These are phyloP conservation scores for Sinocyclocheilus grahami DNA, from an alignment of 2,113 vertebrate species.

Conservation along the genomic window DNA sequence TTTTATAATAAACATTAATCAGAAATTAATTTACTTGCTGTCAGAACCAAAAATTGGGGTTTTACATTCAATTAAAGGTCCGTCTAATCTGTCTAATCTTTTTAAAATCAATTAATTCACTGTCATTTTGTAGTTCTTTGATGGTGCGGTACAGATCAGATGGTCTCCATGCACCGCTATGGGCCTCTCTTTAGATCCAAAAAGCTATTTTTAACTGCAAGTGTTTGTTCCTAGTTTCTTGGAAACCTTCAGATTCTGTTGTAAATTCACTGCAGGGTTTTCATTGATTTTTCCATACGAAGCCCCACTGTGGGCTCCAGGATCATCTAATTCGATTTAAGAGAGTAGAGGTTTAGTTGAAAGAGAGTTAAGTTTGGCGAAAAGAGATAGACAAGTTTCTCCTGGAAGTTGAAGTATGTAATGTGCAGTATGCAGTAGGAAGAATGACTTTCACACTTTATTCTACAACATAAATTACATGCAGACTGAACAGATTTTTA, in stretches of 20 bases:
- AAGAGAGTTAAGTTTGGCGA: background rate
- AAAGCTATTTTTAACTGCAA: background rate
- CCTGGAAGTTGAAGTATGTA: background rate
- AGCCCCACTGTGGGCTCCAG: background rate
- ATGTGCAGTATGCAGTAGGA: background rate
- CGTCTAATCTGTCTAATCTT: background rate
- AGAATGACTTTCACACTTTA: background rate
- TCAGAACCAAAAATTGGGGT: background rate
- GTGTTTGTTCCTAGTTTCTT: background rate
- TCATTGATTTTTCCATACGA: background rate
- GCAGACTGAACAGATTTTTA: background rate
- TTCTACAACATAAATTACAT: background rate
- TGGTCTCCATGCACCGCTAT: background rate
- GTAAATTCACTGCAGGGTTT: background rate
- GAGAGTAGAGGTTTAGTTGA: background rate
- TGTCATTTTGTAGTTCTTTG: background rate
- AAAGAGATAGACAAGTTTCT: background rate
- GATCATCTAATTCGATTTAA: constrained; percentile 8
- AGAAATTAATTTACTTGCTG: constrained; percentile 2
- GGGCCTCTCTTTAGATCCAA: background rate
- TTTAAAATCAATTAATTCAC: background rate
- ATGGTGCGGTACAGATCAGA: background rate
- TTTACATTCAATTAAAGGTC: background rate
- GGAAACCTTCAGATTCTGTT: constrained; percentile 4
- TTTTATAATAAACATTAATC: constrained; percentile 4